phyloP scores from a whole-genome alignment of 1,140 invertebrate genomes.

The Papilio xuthus region DNA sequence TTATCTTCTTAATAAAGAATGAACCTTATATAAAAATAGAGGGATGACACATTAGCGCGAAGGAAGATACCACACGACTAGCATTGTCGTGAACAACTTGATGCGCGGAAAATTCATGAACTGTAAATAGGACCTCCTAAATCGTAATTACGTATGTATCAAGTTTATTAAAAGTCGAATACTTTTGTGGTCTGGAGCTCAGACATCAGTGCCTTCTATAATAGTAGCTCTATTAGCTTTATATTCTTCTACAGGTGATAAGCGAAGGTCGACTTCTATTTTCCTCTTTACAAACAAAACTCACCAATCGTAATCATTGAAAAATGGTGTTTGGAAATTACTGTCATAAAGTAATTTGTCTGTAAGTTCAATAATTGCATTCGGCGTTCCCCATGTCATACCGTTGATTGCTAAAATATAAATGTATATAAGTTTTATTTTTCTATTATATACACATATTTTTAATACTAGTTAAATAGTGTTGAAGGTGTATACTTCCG shows the following conservation, averaged over 20 bases:
- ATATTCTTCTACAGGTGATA: no score
- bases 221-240: no score
- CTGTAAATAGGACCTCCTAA: no score
- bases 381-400: conserved; percentile 69
- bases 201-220: no score
- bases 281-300: neutral
- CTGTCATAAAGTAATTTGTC: conserved; percentile 67
- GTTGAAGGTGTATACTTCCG: conserved; percentile 51
- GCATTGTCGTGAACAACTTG: no score
- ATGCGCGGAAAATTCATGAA: no score
- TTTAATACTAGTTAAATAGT: conserved; percentile 7
- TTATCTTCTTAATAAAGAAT: neutral
- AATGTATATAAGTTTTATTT: neutral
- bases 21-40: neutral
- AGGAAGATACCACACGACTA: no score
- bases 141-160: no score
- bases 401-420: conserved; percentile 61
- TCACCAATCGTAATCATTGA: conserved; percentile 76
- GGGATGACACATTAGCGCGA: no score
- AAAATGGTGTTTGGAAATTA: conserved; percentile 72
- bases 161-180: no score
- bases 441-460: neutral
- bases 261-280: no score
- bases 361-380: conserved; percentile 64
- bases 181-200: no score